Base-by-base conservation (phyloP, 2,797 vertebrate genomes). In the Cheirogaleus major region DNA sequence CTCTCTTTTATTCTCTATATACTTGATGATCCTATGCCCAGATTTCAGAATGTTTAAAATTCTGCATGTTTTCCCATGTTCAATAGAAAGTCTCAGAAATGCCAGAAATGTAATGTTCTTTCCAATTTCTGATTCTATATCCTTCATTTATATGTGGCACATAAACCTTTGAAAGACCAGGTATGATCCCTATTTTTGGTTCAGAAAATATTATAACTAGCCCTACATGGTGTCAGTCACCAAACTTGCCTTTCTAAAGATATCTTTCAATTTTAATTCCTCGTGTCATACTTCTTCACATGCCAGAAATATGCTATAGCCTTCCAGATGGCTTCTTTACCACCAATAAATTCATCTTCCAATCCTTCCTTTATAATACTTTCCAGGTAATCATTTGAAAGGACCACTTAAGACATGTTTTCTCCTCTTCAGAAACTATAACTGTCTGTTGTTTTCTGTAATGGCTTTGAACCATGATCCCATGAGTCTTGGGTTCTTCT, bases 41-140 rank as follows among this genome's bases (percentile, higher is more conserved):
- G 89, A 97, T 95, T 94, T 87, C 43, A 59, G 52, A 35, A 93
- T 65, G n/a, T 96, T 89, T 95, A 80, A 95, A 93, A 86, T 95
- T 95, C 79, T 81, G 7, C 75, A 72, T 87, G 48, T 95, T 97
- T 96, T 86, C 45, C 18, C n/a, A 9, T 67, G 17, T 91, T 84
- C 76, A 72, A 81, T 57, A 76, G 12, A 78, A 75, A 94, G 17
- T 79, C 67, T 86, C 75, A 94, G 65, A 80, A 93, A 50, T 93
- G 17, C 73, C 48, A 78, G 55, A 93, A 92, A 94, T 84, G 45
- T 27, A 35, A 50, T 76, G 5, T 83, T 76, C 8, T 73, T 85
- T 84, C 70, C 20, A 85, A 48, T 87, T 78, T 88, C 38, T 69
- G 85, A 63, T 75, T 59, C n/a, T 4, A 32, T 65, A 32, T 70